These are phyloP conservation scores for Cacoxenus indagator DNA, from an alignment of 2,888 invertebrate genomes.

Conservation along the genomic window DNA sequence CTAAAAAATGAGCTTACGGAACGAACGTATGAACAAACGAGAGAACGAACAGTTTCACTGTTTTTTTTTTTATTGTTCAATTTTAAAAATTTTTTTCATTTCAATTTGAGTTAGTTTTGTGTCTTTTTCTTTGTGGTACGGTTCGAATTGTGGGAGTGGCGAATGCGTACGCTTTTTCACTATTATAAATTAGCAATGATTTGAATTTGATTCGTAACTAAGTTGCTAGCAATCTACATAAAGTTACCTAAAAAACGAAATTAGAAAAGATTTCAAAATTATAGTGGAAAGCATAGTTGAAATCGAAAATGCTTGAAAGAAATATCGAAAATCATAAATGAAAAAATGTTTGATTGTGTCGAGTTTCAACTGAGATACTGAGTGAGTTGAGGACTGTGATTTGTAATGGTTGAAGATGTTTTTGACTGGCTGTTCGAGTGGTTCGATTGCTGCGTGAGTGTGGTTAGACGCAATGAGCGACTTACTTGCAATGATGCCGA, in stretches of 20 bases:
- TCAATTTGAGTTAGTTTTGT: constrained; percentile 39
- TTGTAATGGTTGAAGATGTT: constrained; percentile 24
- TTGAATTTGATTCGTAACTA: constrained; percentile 46
- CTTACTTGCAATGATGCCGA: constrained; percentile 92
- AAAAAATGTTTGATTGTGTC: constrained; percentile 25
- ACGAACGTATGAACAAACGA: too few relatives aligned
- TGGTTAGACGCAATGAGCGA: constrained; percentile 50
- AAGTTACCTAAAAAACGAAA: constrained; percentile 69
- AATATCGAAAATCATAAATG: constrained; percentile 34
- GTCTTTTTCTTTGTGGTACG: constrained; percentile 34
- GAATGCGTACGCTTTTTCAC: not conserved
- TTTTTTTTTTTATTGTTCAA: constrained; percentile 42
- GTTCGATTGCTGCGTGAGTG: constrained; percentile 2
- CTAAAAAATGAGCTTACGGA: too few relatives aligned
- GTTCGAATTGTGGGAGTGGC: constrained; percentile 39
- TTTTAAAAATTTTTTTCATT: constrained; percentile 38
- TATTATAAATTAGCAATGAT: constrained; percentile 20
- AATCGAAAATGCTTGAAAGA: not conserved
- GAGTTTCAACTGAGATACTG: not conserved
- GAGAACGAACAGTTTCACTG: constrained; percentile 50
- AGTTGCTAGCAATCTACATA: constrained; percentile 69
- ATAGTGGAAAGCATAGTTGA: not conserved
- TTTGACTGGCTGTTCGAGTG: not conserved
- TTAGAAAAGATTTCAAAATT: constrained; percentile 23
- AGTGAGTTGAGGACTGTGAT: too few relatives aligned